Base-by-base conservation (phyloP, 2,888 invertebrate genomes). In the Belgica antarctica region DNA sequence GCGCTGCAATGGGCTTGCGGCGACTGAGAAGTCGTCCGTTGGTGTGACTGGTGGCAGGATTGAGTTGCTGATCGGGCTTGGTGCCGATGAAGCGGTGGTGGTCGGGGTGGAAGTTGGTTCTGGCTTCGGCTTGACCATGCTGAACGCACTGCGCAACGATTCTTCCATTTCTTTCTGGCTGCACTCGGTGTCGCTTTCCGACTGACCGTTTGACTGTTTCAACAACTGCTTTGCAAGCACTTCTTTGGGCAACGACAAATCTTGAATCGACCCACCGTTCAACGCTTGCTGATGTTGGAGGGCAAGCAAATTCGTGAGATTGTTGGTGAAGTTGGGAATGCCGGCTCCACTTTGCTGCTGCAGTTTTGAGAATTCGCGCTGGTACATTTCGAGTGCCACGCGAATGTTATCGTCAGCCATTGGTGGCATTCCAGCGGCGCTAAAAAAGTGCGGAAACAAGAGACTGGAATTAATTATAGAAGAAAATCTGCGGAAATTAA, bases 1-100 rank as follows among this genome's bases (percentile, higher is more conserved):
- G 77, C 96, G 84, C 80, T 97, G 97, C 66, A 97, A 82, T 0
- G 97, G 97, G 77, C 95, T 95, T 22, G 95, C 94, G 8, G 94
- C 92, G 0, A 92, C 88, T 68, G 88, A 85, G 75, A 92, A 92
- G 76, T 93, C 93, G 71, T 91, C 90, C 74, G 85, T 87, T 28
- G 90, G 89, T 57, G 89, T 89, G 81, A 90, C 91, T 0, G 93
- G 92, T 61, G 92, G 92, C 73, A 94, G 82, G 75, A 93, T 93
- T 46, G 91, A 87, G 78, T 93, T 93, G 62, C 92, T 90, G 27
- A 92, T 81, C 0, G 92, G 92, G 75, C 91, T 92, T 74, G 91
- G 90, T 0, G 91, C 90, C 1, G 90, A 89, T 1, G 91, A 90
- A 65, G 89, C 89, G 2, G 85, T 82, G 12, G 87, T 87, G 57